These are phyloP conservation scores for Holocentrus rufus DNA, from an alignment of 2,797 vertebrate species.

Conservation along the genomic window DNA sequence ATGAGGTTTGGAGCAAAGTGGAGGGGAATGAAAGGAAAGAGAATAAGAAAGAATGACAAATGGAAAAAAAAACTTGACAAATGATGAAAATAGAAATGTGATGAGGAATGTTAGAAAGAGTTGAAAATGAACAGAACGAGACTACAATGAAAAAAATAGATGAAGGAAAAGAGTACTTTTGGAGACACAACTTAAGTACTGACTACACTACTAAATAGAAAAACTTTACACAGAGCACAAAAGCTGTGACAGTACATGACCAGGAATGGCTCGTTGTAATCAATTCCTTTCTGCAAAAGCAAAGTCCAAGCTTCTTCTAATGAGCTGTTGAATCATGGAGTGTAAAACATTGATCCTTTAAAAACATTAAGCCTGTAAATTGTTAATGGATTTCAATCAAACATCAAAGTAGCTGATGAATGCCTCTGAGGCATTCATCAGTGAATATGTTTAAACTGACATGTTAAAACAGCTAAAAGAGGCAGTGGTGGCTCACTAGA, in stretches of 20 bases:
- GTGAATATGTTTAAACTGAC: not conserved
- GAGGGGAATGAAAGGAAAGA: slow-evolving; percentile 28
- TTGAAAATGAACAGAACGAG: slow-evolving; percentile 20
- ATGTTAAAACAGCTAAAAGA: not conserved
- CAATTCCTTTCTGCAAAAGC: slow-evolving; percentile 26
- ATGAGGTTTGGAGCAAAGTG: slow-evolving; percentile 29
- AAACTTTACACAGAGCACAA: not conserved
- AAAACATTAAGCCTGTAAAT: not conserved
- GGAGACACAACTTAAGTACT: not conserved
- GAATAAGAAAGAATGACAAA: slow-evolving; percentile 29
- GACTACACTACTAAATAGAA: not conserved
- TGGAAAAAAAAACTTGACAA: slow-evolving; percentile 42
- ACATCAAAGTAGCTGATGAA: not conserved
- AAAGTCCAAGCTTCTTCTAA: slow-evolving; percentile 17
- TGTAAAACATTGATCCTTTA: slow-evolving; percentile 5
- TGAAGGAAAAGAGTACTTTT: not conserved
- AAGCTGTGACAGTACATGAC: not conserved
- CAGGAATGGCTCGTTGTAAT: slow-evolving; percentile 17
- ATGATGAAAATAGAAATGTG: slow-evolving; percentile 35
- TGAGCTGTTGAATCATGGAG: slow-evolving; percentile 8
- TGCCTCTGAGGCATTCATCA: not conserved
- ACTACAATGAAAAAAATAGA: slow-evolving; percentile 25
- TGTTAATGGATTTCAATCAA: not conserved
- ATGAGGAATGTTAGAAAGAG: slow-evolving; percentile 41
- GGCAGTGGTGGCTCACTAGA: not conserved